Evolutionary conservation across 2,888 invertebrate species (phyloP).

Genomic region (Epirrita christyi): DNA sequence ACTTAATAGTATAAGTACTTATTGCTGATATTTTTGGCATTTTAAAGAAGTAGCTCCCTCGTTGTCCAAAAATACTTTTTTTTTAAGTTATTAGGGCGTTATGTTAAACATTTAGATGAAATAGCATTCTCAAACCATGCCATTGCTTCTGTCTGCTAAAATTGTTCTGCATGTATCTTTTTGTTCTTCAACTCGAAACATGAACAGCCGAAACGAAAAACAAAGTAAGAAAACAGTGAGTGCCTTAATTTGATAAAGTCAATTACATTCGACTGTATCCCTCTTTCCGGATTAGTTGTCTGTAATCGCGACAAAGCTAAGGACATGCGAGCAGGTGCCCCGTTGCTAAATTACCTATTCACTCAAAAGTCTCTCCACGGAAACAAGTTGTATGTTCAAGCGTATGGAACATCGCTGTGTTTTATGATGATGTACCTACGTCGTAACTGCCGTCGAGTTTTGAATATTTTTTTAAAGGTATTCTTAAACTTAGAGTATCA

Average conservation of each 20-base stretch:
- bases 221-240: slow-evolving; percentile 7
- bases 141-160: no score
- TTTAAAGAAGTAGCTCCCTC: no score
- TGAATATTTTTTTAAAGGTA: slow-evolving; percentile 8
- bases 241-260: slow-evolving; percentile 1
- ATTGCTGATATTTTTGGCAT: no score
- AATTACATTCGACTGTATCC: slow-evolving; percentile 16
- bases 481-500: no score
- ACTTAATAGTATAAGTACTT: no score
- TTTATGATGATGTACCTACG: slow-evolving; percentile 21
- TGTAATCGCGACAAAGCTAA: slow-evolving; percentile 15
- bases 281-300: slow-evolving; percentile 16
- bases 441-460: slow-evolving; percentile 2
- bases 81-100: no score
- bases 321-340: slow-evolving; percentile 20
- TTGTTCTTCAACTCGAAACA: no score
- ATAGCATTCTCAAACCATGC: no score
- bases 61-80: no score
- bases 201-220: no score
- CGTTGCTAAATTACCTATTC: slow-evolving; percentile 24
- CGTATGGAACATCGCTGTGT: slow-evolving; percentile 12
- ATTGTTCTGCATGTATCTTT: no score
- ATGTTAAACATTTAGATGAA: no score
- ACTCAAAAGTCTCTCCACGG: slow-evolving; percentile 27
- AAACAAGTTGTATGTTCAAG: slow-evolving; percentile 19